These are phyloP conservation scores for Drosophila parabipectinata DNA, from an alignment of 1,140 invertebrate genomes.

Conservation along the genomic window DNA sequence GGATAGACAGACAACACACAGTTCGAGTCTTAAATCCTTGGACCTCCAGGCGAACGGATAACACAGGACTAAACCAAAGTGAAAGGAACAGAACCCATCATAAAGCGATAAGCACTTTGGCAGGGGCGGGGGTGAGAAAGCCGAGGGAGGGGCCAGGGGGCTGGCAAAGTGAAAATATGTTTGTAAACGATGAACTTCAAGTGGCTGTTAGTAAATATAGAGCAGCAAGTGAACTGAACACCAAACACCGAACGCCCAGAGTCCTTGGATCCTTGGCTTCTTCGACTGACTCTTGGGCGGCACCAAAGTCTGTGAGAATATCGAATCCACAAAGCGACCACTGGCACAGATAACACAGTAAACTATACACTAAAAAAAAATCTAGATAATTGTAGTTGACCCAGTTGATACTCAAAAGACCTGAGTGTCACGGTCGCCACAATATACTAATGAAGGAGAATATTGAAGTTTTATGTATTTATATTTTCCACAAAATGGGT, in stretches of 20 bases:
- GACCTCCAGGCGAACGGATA: conserved; percentile 14
- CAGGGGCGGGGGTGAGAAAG: conserved; percentile 3
- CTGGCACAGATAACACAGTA: conserved; percentile 16
- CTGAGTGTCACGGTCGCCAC: too few species aligned
- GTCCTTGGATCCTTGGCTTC: conserved; percentile 23
- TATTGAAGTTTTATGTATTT: too few species aligned
- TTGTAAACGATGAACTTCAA: conserved; percentile 59
- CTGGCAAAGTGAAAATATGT: conserved; percentile 58
- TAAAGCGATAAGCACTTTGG: conserved; percentile 64
- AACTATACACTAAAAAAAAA: conserved; percentile 14
- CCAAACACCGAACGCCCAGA: conserved; percentile 18
- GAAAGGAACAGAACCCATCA: conserved; percentile 35
- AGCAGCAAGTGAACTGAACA: conserved; percentile 47
- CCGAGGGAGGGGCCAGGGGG: not conserved
- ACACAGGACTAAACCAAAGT: conserved; percentile 12
- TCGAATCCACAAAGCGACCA: conserved; percentile 14
- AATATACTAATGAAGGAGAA: too few species aligned
- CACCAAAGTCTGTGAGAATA: conserved; percentile 25
- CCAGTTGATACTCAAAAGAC: too few species aligned
- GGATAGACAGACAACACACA: conserved; percentile 3
- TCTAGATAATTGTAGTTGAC: too few species aligned
- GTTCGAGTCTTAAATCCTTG: conserved; percentile 18
- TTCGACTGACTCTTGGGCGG: conserved; percentile 23
- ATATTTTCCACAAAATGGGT: too few species aligned
- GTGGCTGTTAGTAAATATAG: conserved; percentile 70